Percentiles rank a stretch among this genome's conserved stretches.
Evolutionary conservation across 2,888 invertebrate species (phyloP).

Genomic region (Aproaerema taeniolella): DNA sequence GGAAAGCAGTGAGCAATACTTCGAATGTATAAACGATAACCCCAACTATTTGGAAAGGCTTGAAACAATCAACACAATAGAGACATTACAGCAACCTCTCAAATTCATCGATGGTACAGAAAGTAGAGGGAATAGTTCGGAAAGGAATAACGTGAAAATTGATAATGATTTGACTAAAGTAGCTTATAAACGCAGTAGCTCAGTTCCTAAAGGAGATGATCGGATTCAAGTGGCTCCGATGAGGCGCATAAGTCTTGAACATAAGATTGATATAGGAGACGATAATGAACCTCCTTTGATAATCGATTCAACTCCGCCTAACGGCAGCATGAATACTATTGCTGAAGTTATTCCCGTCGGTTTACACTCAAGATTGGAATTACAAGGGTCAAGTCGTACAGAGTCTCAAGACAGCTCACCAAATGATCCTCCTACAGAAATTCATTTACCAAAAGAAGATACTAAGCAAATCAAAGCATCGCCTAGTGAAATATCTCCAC

Average conservation of each 20-base stretch:
- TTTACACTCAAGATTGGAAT: conserved; percentile 53
- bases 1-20: conserved; percentile 71
- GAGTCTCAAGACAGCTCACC: conserved; percentile 65
- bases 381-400: conserved; percentile 46
- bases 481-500: conserved; percentile 68
- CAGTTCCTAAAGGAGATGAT: conserved; percentile 63
- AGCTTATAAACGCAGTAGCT: conserved; percentile 62
- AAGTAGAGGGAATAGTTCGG: conserved; percentile 31
- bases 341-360: conserved; percentile 66
- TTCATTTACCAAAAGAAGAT: conserved; percentile 56
- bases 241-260: conserved; percentile 63
- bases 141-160: conserved; percentile 45
- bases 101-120: conserved; percentile 51
- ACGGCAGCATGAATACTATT: conserved; percentile 64
- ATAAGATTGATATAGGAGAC: conserved; percentile 70
- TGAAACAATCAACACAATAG: conserved; percentile 42
- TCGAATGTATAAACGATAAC: conserved; percentile 65
- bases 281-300: conserved; percentile 71
- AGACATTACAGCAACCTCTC: conserved; percentile 42
- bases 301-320: conserved; percentile 63
- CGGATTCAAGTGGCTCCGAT: conserved; percentile 44
- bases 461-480: conserved; percentile 53
- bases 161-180: conserved; percentile 60
- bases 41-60: conserved; percentile 49
- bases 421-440: conserved; percentile 67